phyloP scores from a whole-genome alignment of 2,888 invertebrate species.

The Agonum fuliginosum region DNA sequence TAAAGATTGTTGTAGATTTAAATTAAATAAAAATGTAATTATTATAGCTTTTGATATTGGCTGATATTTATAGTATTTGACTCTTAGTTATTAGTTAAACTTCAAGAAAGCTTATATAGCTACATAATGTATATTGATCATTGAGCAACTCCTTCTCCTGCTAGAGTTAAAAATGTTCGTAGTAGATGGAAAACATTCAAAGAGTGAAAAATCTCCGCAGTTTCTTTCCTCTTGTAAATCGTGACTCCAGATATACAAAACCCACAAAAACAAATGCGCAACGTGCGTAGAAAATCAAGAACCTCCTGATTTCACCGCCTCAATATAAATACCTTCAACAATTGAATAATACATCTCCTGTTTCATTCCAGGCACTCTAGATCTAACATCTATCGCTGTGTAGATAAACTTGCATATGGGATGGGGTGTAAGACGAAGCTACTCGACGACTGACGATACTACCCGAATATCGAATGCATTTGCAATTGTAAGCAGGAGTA shows the following conservation, averaged over 20 bases:
- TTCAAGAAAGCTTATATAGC: too few relatives aligned
- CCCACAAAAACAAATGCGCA: slow-evolving; percentile 19
- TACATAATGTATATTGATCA: too few relatives aligned
- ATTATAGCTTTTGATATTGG: too few relatives aligned
- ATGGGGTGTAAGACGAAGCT: slow-evolving; percentile 15
- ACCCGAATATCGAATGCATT: slow-evolving; percentile 29
- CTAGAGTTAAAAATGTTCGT: too few relatives aligned
- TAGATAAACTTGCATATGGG: slow-evolving; percentile 35
- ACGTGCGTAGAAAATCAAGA: slow-evolving; percentile 28
- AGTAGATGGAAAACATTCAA: too few relatives aligned
- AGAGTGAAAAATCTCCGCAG: not conserved
- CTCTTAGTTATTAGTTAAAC: too few relatives aligned
- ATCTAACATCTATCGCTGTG: slow-evolving; percentile 14
- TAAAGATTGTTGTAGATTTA: too few relatives aligned
- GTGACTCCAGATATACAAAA: not conserved
- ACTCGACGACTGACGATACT: not conserved
- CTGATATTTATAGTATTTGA: too few relatives aligned
- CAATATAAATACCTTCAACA: slow-evolving; percentile 33
- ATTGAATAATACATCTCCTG: slow-evolving; percentile 35
- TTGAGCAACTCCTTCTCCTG: too few relatives aligned
- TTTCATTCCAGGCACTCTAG: slow-evolving; percentile 20
- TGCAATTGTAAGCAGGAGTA: slow-evolving; percentile 41
- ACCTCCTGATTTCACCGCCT: not conserved
- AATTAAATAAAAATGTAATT: too few relatives aligned
- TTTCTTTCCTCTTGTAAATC: slow-evolving; percentile 15